A percentile compares a stretch with the other conserved stretches of the same genome.
These are phyloP conservation scores for Leucopsar rothschildi DNA, from an alignment of 2,113 vertebrate genomes.

Conservation along the genomic window DNA sequence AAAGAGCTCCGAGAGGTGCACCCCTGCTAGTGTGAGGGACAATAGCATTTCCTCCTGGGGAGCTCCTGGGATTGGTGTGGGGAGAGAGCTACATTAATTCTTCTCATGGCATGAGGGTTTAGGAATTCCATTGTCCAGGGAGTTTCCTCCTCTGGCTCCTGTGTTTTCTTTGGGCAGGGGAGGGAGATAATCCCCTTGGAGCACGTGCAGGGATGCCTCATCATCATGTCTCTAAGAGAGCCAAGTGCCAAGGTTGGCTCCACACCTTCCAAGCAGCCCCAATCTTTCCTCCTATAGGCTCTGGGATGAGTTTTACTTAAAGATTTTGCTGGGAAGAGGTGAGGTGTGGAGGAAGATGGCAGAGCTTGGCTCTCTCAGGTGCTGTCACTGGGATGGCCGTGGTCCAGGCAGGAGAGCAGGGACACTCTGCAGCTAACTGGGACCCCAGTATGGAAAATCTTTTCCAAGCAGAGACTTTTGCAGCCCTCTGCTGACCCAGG, in stretches of 20 bases:
- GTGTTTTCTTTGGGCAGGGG: not conserved
- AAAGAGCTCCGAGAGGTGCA: not conserved
- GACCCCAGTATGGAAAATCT: not conserved
- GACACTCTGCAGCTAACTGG: not conserved
- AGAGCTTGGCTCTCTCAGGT: not conserved
- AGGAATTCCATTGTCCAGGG: conserved; percentile 38
- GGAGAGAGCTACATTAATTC: not conserved
- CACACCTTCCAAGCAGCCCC: not conserved
- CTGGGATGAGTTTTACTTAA: not conserved
- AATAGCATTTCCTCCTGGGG: not conserved
- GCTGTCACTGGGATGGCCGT: not conserved
- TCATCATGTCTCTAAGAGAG: not conserved
- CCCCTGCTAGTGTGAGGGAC: not conserved
- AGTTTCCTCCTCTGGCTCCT: fast-evolving
- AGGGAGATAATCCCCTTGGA: not conserved
- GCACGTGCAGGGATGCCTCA: not conserved
- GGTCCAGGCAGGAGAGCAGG: not conserved
- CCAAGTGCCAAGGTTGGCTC: not conserved
- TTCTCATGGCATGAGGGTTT: conserved; percentile 36
- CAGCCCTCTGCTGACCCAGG: not conserved
- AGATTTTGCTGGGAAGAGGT: not conserved
- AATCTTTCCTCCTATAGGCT: not conserved
- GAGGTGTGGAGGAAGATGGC: fast-evolving
- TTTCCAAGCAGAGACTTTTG: not conserved
- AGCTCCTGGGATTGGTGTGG: fast-evolving